Percentiles rank a stretch among this genome's conserved stretches.
Conservation (phyloP, 2,113 vertebrate species). For the Xyliphius kryptos region DNA sequence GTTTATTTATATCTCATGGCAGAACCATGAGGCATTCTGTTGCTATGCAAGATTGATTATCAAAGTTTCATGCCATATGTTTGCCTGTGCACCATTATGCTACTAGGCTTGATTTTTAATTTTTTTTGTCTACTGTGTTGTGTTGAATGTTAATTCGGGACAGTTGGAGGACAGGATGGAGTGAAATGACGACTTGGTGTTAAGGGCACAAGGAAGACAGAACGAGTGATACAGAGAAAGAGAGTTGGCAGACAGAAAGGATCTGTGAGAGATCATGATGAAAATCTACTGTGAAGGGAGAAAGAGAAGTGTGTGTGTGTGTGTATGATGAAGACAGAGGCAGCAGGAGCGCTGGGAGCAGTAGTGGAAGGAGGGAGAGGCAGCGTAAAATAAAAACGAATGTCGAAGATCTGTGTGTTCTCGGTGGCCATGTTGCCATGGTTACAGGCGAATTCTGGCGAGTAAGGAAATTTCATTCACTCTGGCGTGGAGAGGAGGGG, state of each 20-base stretch:
- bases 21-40: too few relatives aligned
- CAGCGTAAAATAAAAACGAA: conserved; percentile 62
- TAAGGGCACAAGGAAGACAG: too few relatives aligned
- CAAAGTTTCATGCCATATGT: too few relatives aligned
- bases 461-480: conserved; percentile 75
- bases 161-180: too few relatives aligned
- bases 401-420: conserved; percentile 71
- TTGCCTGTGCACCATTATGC: too few relatives aligned
- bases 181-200: too few relatives aligned
- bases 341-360: conserved; percentile 20
- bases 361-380: conserved; percentile 26
- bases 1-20: too few relatives aligned
- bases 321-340: conserved; percentile 11
- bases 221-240: conserved; percentile 35
- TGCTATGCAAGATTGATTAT: too few relatives aligned
- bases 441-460: conserved; percentile 71
- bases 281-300: conserved; percentile 24
- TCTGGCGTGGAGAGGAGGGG: too few relatives aligned
- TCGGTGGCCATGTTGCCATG: conserved; percentile 71
- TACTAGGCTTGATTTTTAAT: too few relatives aligned
- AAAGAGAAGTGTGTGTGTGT: conserved; percentile 4
- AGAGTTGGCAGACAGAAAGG: conserved; percentile 36
- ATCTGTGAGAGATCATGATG: conserved; percentile 20
- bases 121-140: too few relatives aligned
- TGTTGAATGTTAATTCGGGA: too few relatives aligned